phyloP scores from a whole-genome alignment of 2,888 invertebrate species.

The Colletes collaris region DNA sequence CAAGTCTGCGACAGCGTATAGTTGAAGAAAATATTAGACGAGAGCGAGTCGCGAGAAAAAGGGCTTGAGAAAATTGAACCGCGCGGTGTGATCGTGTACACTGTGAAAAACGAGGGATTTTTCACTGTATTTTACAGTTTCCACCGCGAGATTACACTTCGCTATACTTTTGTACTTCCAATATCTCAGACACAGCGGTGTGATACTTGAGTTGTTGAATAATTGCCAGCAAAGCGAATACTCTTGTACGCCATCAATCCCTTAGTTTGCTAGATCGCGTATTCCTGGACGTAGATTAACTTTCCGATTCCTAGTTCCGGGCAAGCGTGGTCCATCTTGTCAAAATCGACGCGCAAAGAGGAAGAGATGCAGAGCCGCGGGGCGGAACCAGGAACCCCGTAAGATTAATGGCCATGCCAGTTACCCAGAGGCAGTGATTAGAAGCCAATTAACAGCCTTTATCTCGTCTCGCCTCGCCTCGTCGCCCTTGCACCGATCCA shows the following conservation, averaged over 20 bases:
- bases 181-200: no score
- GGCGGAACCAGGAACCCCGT: constrained; percentile 32
- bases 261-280: not conserved
- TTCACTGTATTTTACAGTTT: constrained; percentile 10
- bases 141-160: not conserved
- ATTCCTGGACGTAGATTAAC: constrained; percentile 55
- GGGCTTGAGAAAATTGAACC: constrained; percentile 23
- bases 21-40: constrained; percentile 5
- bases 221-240: constrained; percentile 50
- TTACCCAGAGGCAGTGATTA: constrained; percentile 64
- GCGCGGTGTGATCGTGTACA: not conserved
- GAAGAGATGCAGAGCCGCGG: constrained; percentile 36
- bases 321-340: constrained; percentile 41
- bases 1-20: not conserved
- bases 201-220: not conserved
- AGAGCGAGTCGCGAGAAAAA: constrained; percentile 11
- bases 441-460: constrained; percentile 67
- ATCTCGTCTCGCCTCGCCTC: constrained; percentile 19
- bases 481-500: not conserved
- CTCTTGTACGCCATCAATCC: constrained; percentile 21
- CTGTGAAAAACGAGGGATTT: constrained; percentile 5
- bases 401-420: constrained; percentile 61
- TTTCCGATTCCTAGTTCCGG: constrained; percentile 54
- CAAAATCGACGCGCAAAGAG: constrained; percentile 37
- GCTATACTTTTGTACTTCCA: not conserved